These are phyloP conservation scores for Darevskia mixta DNA, from an alignment of 2,797 vertebrate species.

Conservation along the genomic window DNA sequence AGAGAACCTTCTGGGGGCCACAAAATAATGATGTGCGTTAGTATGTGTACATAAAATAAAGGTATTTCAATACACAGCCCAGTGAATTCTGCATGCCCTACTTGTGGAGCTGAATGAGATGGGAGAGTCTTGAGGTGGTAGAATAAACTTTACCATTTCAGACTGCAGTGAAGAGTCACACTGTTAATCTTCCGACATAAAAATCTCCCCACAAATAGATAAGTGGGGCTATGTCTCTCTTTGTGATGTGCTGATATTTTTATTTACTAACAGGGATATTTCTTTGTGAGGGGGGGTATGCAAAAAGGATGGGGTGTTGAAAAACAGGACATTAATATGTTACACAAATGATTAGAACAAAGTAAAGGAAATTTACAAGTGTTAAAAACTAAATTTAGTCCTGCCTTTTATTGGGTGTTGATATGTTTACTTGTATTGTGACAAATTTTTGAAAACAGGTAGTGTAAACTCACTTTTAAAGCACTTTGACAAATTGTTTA, in stretches of 20 bases:
- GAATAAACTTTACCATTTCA: not conserved
- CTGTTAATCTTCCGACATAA: not conserved
- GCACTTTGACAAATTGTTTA: too few species aligned
- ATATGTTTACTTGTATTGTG: too few species aligned
- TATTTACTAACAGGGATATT: not conserved
- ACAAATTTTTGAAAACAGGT: too few species aligned
- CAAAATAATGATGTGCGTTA: not conserved
- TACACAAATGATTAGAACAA: too few species aligned
- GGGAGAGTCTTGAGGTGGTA: not conserved
- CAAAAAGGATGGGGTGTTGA: too few species aligned
- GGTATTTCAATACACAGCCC: not conserved
- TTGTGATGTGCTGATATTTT: not conserved
- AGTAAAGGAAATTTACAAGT: too few species aligned
- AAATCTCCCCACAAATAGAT: not conserved
- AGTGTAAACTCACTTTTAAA: too few species aligned
- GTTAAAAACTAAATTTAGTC: too few species aligned
- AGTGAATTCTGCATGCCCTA: not conserved
- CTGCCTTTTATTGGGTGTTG: too few species aligned
- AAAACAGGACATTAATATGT: too few species aligned
- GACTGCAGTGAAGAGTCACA: not conserved
- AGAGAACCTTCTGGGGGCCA: not conserved
- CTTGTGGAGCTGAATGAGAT: not conserved
- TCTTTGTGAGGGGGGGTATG: not conserved
- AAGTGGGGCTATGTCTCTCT: not conserved
- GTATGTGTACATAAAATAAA: not conserved